These are phyloP conservation scores for Ruditapes philippinarum DNA, from an alignment of 1,140 invertebrate genomes.

Conservation along the genomic window DNA sequence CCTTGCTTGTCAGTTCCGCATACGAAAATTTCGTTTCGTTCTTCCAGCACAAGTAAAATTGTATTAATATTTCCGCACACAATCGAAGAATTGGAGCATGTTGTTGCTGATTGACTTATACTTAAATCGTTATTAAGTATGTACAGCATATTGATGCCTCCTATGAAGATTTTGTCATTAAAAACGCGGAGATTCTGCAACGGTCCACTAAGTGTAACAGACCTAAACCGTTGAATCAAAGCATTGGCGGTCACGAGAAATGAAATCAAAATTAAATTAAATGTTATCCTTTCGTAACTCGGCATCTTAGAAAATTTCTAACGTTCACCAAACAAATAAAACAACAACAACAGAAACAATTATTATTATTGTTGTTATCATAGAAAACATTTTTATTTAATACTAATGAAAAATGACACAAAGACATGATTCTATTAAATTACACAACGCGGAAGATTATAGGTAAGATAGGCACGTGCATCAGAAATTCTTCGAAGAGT, in stretches of 20 bases:
- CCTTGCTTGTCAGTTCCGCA: conserved; percentile 34
- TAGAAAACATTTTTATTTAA: too few species aligned
- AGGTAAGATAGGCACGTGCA: too few species aligned
- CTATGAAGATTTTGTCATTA: conserved; percentile 8
- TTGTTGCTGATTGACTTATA: not conserved
- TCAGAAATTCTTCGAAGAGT: too few species aligned
- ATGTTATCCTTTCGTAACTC: not conserved
- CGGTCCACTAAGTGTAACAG: not conserved
- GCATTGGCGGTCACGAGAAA: not conserved
- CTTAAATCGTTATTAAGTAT: not conserved
- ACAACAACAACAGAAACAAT: too few species aligned
- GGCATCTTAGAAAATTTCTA: too few species aligned
- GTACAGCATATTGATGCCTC: not conserved
- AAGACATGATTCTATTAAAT: too few species aligned
- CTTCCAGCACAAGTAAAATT: not conserved
- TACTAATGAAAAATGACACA: too few species aligned
- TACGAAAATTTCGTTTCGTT: not conserved
- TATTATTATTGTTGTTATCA: too few species aligned
- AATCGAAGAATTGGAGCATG: not conserved
- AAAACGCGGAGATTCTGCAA: not conserved
- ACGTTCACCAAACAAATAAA: too few species aligned
- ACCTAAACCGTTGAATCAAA: not conserved
- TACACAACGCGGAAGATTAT: too few species aligned
- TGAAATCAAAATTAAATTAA: not conserved
- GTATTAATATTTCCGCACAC: not conserved